Percentiles rank a stretch among this genome's conserved stretches.
These are phyloP conservation scores for Capromys pilorides DNA, from an alignment of 2,797 vertebrate species.

Conservation along the genomic window DNA sequence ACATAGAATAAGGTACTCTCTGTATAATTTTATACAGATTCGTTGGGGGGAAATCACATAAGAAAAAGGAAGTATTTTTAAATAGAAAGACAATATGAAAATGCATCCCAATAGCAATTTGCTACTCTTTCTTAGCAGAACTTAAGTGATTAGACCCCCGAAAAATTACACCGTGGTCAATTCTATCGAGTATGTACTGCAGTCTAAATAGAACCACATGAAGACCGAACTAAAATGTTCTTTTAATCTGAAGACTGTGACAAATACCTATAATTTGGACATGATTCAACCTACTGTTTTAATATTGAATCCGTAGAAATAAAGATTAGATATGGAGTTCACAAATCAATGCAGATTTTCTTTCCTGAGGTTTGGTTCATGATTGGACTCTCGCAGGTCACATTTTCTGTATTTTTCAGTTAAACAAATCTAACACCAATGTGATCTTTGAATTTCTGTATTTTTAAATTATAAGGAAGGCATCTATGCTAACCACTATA, in stretches of 20 bases:
- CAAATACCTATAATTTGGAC: background rate
- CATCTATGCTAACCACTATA: too few relatives aligned
- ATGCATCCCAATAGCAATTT: background rate
- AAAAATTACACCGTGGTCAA: background rate
- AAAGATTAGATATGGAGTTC: background rate
- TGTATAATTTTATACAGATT: background rate
- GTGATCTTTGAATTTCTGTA: background rate
- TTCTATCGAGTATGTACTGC: background rate
- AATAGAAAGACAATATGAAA: background rate
- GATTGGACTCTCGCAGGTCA: background rate
- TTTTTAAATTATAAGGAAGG: conserved; percentile 4
- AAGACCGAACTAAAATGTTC: background rate
- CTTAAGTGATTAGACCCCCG: background rate
- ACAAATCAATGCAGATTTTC: background rate
- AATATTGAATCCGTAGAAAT: background rate
- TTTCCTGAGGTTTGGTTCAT: background rate
- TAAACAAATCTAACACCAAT: background rate
- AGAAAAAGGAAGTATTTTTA: conserved; percentile 7
- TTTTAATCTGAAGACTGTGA: background rate
- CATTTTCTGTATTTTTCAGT: conserved; percentile 6
- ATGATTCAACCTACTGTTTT: background rate
- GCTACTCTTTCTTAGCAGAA: background rate
- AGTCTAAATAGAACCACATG: background rate
- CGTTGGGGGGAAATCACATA: conserved; percentile 3
- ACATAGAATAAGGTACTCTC: background rate